These are phyloP conservation scores for Dicrostonyx torquatus DNA, from an alignment of 2,797 vertebrate species.

Conservation along the genomic window DNA sequence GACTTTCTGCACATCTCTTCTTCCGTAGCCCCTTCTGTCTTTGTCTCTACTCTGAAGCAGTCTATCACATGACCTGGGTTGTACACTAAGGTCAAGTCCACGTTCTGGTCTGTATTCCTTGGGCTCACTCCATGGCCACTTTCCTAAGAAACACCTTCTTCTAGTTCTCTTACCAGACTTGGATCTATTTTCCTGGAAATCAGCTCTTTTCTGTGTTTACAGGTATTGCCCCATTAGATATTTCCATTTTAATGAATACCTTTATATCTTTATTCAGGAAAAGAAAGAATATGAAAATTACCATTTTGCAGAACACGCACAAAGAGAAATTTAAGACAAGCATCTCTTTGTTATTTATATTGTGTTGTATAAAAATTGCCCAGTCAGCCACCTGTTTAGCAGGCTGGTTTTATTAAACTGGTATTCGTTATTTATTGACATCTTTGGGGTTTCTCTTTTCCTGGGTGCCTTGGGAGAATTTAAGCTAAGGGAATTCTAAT, in stretches of 20 bases:
- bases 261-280: conserved; percentile 12
- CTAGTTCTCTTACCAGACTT: not conserved
- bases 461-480: not conserved
- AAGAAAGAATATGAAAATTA: not conserved
- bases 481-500: conserved; percentile 40
- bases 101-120: not conserved
- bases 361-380: not conserved
- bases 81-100: not conserved
- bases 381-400: not conserved
- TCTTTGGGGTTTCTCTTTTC: not conserved
- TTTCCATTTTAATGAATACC: conserved; percentile 15
- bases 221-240: not conserved
- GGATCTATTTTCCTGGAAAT: not conserved
- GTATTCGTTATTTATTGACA: no score
- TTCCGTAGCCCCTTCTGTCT: not conserved
- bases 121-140: not conserved
- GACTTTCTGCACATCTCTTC: not conserved
- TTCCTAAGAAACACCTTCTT: not conserved
- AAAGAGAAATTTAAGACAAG: not conserved
- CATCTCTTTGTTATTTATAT: not conserved
- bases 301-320: not conserved
- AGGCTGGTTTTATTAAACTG: not conserved
- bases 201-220: not conserved
- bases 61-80: not conserved
- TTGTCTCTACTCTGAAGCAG: not conserved